A percentile compares a stretch with the other conserved stretches of the same genome.
Evolutionary conservation across 2,888 invertebrate species (phyloP).

Genomic region (Antitype chi): DNA sequence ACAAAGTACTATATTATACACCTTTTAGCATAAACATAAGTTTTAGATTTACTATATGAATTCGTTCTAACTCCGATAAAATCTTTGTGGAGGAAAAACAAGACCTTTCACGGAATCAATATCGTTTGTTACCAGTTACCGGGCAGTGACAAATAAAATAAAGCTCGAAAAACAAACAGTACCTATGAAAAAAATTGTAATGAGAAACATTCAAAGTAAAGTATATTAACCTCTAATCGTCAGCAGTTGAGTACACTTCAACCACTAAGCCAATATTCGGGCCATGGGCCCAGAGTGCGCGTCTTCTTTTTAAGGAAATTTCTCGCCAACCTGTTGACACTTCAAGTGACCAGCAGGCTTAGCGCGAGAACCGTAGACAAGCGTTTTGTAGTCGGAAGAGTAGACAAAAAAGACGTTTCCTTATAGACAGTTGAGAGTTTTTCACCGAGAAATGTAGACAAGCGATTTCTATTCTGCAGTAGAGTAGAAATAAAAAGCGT

Average conservation of each 20-base stretch:
- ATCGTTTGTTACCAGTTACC: slow-evolving; percentile 12
- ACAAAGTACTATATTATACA: slow-evolving; percentile 57
- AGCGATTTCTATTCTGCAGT: too few species aligned
- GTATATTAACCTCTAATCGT: background rate
- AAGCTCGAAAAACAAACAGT: background rate
- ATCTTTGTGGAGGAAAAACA: slow-evolving; percentile 53
- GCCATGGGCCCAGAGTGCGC: too few species aligned
- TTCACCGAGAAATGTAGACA: too few species aligned
- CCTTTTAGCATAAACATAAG: slow-evolving; percentile 60
- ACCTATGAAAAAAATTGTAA: too few species aligned
- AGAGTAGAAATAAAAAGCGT: too few species aligned
- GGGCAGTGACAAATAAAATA: background rate
- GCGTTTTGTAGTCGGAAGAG: too few species aligned
- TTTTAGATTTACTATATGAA: slow-evolving; percentile 58
- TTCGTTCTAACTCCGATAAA: slow-evolving; percentile 49
- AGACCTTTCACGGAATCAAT: slow-evolving; percentile 37
- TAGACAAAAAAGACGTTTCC: too few species aligned
- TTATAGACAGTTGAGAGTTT: too few species aligned
- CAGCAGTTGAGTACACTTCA: background rate
- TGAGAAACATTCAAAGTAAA: background rate
- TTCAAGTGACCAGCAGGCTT: too few species aligned
- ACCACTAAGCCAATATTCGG: background rate
- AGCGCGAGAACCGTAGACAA: too few species aligned
- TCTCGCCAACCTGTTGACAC: too few species aligned
- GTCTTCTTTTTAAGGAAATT: too few species aligned